These are phyloP conservation scores for Heteromurus nitidus DNA, from an alignment of 2,888 invertebrate genomes.

Conservation along the genomic window DNA sequence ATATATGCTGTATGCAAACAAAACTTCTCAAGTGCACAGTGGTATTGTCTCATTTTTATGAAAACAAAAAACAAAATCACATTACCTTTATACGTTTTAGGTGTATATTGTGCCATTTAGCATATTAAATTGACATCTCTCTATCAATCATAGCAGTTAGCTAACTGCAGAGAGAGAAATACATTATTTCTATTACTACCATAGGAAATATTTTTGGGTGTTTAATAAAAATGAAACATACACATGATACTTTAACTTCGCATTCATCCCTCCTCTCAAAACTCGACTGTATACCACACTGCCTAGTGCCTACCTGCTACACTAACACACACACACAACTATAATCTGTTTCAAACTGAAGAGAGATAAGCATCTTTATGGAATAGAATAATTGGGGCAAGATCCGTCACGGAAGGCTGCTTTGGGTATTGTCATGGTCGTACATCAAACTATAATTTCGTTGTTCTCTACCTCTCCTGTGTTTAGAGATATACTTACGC, in stretches of 20 bases:
- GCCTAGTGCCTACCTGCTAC: too few species aligned
- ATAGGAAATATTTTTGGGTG: slow-evolving; percentile 27
- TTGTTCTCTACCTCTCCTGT: too few species aligned
- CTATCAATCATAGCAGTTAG: slow-evolving; percentile 19
- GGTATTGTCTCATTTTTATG: too few species aligned
- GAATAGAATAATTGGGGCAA: slow-evolving; percentile 68
- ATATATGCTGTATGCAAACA: too few species aligned
- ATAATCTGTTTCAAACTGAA: not conserved
- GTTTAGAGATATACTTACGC: too few species aligned
- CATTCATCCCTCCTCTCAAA: too few species aligned
- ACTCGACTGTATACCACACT: too few species aligned
- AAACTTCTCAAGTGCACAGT: too few species aligned
- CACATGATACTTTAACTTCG: too few species aligned
- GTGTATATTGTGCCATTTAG: not conserved
- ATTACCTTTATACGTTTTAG: not conserved
- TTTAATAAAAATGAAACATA: too few species aligned
- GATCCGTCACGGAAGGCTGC: slow-evolving; percentile 70
- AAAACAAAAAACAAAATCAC: too few species aligned
- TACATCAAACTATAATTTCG: slow-evolving; percentile 56
- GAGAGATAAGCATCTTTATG: slow-evolving; percentile 67
- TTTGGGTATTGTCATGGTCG: slow-evolving; percentile 67
- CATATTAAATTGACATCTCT: slow-evolving; percentile 22
- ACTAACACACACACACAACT: too few species aligned
- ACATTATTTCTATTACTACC: slow-evolving; percentile 5
- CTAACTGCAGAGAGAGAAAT: not conserved